Conservation (phyloP, 2,113 vertebrate species). For the Nannobrachium achirus region DNA sequence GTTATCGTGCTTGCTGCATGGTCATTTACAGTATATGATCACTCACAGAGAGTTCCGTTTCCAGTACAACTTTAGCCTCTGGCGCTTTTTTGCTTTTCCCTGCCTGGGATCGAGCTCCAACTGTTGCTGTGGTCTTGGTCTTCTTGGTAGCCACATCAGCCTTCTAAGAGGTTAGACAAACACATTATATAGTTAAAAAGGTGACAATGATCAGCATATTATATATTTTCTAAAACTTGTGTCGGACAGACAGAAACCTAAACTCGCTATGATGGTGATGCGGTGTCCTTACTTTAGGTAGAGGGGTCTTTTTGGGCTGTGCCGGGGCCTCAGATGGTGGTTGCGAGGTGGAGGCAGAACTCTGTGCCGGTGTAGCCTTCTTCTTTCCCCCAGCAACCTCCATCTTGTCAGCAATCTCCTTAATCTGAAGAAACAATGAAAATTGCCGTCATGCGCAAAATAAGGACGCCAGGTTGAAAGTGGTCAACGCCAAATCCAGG, state of each 20-base stretch:
- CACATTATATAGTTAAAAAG: too few relatives aligned
- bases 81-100: slow-evolving; percentile 83
- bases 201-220: too few relatives aligned
- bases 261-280: too few relatives aligned
- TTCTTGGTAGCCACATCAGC: slow-evolving; percentile 75
- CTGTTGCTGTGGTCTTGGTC: slow-evolving; percentile 74
- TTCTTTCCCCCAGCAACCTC: slow-evolving; percentile 84
- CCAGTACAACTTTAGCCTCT: slow-evolving; percentile 84
- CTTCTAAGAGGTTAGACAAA: too few relatives aligned
- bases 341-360: slow-evolving; percentile 70
- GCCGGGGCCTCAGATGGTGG: slow-evolving; percentile 74
- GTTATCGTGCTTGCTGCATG: too few relatives aligned
- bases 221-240: too few relatives aligned
- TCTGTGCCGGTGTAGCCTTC: slow-evolving; percentile 77
- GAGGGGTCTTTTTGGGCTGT: slow-evolving; percentile 79
- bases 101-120: background rate
- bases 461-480: too few relatives aligned
- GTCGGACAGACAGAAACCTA: too few relatives aligned
- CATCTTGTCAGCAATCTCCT: slow-evolving; percentile 90
- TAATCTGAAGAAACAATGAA: slow-evolving; percentile 80
- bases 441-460: too few relatives aligned
- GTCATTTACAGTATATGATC: background rate
- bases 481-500: too few relatives aligned
- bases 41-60: slow-evolving; percentile 87
- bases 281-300: background rate